Base-by-base conservation (phyloP, 2,797 vertebrate genomes). In the Takifugu rubripes region DNA sequence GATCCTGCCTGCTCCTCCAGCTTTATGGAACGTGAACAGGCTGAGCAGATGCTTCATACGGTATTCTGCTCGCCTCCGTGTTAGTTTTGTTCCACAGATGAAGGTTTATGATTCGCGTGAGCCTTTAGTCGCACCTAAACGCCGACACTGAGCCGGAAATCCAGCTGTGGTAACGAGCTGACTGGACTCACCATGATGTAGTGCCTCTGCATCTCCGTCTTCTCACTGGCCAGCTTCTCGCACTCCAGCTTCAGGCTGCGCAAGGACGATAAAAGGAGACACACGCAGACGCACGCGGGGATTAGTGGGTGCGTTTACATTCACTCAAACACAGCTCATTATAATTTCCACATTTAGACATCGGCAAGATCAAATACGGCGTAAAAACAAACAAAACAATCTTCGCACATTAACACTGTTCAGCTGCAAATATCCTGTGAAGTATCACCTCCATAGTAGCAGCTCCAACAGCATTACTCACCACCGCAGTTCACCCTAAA, bases 181-280 rank as follows among this genome's bases (percentile, higher is more conserved):
- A 72, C 49, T 61, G 61, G 56, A 82, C 94, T 90, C 91, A 97
- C 95, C 95, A 98, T 98, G 84, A 98, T 96, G 86, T 98, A 98
- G 89, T 98, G 95, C 70, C 95, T 92, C 87, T 98, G 95, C 95
- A 98, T 97, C 92, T 96, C 95, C 12, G 95, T 98, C 90, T 98
- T 98, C 90, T 98, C 95, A 5, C 95, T 96, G 85, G 95, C 95
- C 90, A 98, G 85, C 88, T 98, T 98, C 90, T 98, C 95, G 92
- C 95, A 98, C 89, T 98, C 95, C 92, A 98, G 90, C 75, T 98
- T 98, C 92, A 98, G 93, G 90, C 95, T 97, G 90, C 56, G 66
- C 45, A 53, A 65, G 55, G 55, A n/a, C 17, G 49, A 7, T 27
- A 50, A 68, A 63, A 57, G 25, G 3, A 59, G 54, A 61, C 17